Evolutionary conservation across 2,888 invertebrate species (phyloP), one percentile per base, ranked within the genome.

Genomic region (Gari tellinella): DNA sequence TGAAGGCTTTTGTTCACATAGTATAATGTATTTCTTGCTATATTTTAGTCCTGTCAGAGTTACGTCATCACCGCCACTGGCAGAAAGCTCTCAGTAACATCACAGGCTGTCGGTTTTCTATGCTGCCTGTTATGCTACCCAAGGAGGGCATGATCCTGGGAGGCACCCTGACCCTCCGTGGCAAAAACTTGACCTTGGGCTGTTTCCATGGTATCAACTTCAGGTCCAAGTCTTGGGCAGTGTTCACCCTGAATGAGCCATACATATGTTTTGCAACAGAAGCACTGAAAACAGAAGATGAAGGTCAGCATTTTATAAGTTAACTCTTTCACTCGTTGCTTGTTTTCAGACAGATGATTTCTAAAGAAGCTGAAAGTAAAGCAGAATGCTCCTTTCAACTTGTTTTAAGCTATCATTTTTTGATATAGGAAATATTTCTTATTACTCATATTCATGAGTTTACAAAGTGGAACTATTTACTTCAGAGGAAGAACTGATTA

Each of bases 121-220:
- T 92, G 80, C 85, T 93, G 62, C 88, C 91, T 2, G 85, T 90
- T 23, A 84, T 90, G 5, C 83, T 93, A 40, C 93, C 93, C 2
- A 87, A 88, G 49, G 89, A 93, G 92, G 96, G 97, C n/a, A 90
- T 75, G 96, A 96, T 25, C 95, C 96, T 51, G 95, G 98, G 95
- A 95, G 98, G 92, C 92, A 97, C 81, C 95, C 96, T 92, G 96
- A 91, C 90, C 55, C 90, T 93, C 62, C 88, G 90, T 72, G 93
- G 93, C 43, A 95, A 95, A 74, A 97, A 98, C 92, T 96, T 99
- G 67, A 97, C 98, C 7, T 93, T 99, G 80, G 98, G 98, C 3
- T 99, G 99, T 92, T 99, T 99, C 94, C 98, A 99, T 92, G 99
- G 99, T 40, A 96, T 97, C 90, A 98, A 98, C 93, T 97, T 99